A percentile compares a stretch with the other conserved stretches of the same genome.
Conservation (phyloP, 2,888 invertebrate genomes). For the Helleia helle region DNA sequence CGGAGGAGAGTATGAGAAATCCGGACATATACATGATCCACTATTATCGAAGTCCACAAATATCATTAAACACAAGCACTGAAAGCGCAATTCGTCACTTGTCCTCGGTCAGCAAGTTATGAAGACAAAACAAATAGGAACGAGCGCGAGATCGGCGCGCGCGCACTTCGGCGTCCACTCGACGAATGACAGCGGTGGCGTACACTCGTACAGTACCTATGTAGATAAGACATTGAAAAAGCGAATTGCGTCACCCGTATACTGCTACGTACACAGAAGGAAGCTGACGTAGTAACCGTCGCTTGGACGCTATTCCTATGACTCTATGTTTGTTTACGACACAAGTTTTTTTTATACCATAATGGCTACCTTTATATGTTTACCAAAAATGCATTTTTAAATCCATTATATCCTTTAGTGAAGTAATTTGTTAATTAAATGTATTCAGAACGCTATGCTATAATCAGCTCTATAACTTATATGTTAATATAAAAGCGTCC, state of each 20-base stretch:
- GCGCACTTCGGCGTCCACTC: slow-evolving; percentile 61
- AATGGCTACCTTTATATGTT: too few species aligned
- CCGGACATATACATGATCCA: slow-evolving; percentile 62
- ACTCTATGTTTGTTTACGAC: slow-evolving; percentile 45
- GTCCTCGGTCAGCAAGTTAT: slow-evolving; percentile 59
- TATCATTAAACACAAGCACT: slow-evolving; percentile 61
- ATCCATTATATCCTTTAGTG: too few species aligned
- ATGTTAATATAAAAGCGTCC: too few species aligned
- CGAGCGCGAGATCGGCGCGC: slow-evolving; percentile 47
- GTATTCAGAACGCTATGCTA: too few species aligned
- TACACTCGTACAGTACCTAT: slow-evolving; percentile 42
- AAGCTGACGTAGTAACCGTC: slow-evolving; percentile 66
- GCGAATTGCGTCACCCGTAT: slow-evolving; percentile 69
- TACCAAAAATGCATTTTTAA: too few species aligned
- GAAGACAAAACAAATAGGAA: slow-evolving; percentile 54
- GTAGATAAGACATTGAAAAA: slow-evolving; percentile 74
- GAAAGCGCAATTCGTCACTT: slow-evolving; percentile 60
- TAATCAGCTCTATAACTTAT: too few species aligned
- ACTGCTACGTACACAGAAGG: slow-evolving; percentile 66
- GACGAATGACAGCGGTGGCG: slow-evolving; percentile 52
- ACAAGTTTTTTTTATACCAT: too few species aligned
- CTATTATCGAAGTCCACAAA: slow-evolving; percentile 35
- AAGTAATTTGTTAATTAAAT: too few species aligned
- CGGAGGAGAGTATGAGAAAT: slow-evolving; percentile 61
- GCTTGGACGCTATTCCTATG: slow-evolving; percentile 53